Evolutionary conservation across 2,113 vertebrate species (phyloP).

Genomic region (Leucoraja erinaceus): DNA sequence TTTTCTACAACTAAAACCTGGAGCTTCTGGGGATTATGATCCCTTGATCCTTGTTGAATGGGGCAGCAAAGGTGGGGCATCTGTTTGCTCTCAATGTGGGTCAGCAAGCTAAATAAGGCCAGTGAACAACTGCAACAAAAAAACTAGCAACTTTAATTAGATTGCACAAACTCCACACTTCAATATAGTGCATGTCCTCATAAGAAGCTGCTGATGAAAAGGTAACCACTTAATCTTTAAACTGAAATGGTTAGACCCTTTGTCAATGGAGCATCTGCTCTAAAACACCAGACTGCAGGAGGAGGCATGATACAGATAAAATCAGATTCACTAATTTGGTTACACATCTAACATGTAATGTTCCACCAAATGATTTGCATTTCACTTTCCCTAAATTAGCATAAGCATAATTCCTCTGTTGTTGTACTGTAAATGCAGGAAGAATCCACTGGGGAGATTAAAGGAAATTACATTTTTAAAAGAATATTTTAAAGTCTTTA

Average conservation of each 20-base stretch:
- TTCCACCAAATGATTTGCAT: slow-evolving; percentile 3
- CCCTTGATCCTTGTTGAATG: slow-evolving; percentile 72
- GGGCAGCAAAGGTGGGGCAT: slow-evolving; percentile 53
- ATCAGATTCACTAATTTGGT: slow-evolving; percentile 24
- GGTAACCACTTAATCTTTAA: not conserved
- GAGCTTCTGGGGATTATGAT: slow-evolving; percentile 70
- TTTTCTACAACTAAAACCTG: slow-evolving; percentile 90
- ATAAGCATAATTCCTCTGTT: slow-evolving; percentile 28
- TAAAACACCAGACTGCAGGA: not conserved
- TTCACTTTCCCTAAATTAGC: slow-evolving; percentile 21
- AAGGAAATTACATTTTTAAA: slow-evolving; percentile 20
- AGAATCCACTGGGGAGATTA: slow-evolving; percentile 25
- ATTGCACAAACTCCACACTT: not conserved
- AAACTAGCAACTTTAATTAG: not conserved
- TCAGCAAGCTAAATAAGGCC: slow-evolving; percentile 45
- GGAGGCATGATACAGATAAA: not conserved
- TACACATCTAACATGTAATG: not conserved
- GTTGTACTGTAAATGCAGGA: not conserved
- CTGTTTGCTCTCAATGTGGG: slow-evolving; percentile 56
- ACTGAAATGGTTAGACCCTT: not conserved
- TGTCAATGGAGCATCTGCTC: not conserved
- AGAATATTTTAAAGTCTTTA: slow-evolving; percentile 27
- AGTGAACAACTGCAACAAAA: not conserved
- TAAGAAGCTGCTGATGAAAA: not conserved
- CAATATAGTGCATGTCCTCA: not conserved